These are phyloP conservation scores for Pipra filicauda DNA, from an alignment of 2,113 vertebrate genomes.

Conservation along the genomic window DNA sequence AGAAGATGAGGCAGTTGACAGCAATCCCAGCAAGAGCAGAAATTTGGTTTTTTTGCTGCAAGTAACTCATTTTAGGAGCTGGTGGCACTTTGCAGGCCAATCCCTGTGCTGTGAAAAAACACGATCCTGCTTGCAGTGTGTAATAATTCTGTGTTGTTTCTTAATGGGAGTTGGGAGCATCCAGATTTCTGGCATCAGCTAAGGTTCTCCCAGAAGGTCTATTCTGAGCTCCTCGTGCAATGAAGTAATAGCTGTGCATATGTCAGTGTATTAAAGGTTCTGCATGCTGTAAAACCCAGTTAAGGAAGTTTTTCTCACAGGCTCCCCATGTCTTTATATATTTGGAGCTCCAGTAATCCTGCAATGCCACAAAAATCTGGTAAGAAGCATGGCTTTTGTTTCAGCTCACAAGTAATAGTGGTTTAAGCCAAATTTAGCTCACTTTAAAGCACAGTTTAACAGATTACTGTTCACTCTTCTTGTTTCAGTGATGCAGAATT, in stretches of 20 bases:
- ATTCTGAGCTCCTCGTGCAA: not conserved
- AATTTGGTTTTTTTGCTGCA: not conserved
- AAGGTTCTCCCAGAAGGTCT: conserved; percentile 8
- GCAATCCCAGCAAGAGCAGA: not conserved
- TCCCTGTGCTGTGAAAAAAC: not conserved
- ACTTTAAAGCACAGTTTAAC: not conserved
- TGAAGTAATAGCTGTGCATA: conserved; percentile 27
- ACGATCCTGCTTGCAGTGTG: not conserved
- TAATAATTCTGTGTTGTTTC: not conserved
- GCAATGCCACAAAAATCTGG: not conserved
- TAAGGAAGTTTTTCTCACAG: conserved; percentile 21
- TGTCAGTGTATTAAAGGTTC: conserved; percentile 38
- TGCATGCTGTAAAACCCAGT: not conserved
- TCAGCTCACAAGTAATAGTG: not conserved
- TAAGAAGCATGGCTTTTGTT: not conserved
- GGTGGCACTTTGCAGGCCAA: not conserved
- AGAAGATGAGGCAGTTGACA: not conserved
- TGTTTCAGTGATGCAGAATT: not conserved
- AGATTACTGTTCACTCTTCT: not conserved
- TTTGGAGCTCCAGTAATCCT: not conserved
- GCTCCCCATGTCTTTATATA: not conserved
- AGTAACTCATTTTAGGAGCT: not conserved
- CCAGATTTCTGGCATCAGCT: not conserved
- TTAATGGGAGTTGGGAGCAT: not conserved
- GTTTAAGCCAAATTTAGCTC: not conserved